These are phyloP conservation scores for Phalacrocorax aristotelis DNA, from an alignment of 2,113 vertebrate species.

Conservation along the genomic window DNA sequence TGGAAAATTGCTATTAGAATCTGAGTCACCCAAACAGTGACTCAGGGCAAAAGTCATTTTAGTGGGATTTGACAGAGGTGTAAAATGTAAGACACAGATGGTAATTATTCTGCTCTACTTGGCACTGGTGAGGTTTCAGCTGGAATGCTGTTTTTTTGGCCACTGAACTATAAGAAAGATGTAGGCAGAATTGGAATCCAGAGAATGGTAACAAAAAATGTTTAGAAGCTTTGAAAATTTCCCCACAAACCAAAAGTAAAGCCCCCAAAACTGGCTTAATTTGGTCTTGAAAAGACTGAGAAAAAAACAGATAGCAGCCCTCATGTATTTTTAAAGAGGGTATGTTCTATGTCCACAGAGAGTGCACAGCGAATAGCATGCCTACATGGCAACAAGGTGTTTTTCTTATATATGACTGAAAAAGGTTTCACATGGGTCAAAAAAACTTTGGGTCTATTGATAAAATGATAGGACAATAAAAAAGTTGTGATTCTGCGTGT, in stretches of 20 bases:
- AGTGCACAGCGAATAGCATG: neutral
- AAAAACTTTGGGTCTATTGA: neutral
- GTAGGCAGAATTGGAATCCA: neutral
- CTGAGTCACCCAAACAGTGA: neutral
- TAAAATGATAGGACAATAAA: neutral
- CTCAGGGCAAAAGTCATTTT: constrained; percentile 9
- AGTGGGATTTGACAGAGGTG: constrained; percentile 8
- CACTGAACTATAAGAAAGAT: neutral
- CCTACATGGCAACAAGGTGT: neutral
- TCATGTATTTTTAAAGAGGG: neutral
- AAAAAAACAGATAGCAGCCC: neutral
- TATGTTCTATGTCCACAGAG: neutral
- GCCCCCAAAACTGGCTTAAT: neutral
- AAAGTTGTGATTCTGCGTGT: neutral
- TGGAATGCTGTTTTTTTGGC: neutral
- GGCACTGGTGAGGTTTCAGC: constrained; percentile 7
- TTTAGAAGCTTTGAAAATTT: neutral
- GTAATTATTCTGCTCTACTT: constrained; percentile 60
- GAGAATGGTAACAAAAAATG: neutral
- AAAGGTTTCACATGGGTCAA: neutral
- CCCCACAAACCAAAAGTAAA: neutral
- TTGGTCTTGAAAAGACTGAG: neutral
- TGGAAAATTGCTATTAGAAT: neutral
- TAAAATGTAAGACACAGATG: constrained; percentile 43
- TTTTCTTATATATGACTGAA: neutral